Percentiles rank a stretch among this genome's conserved stretches.
phyloP scores from a whole-genome alignment of 2,888 invertebrate genomes.

The Halictus quadricinctus region DNA sequence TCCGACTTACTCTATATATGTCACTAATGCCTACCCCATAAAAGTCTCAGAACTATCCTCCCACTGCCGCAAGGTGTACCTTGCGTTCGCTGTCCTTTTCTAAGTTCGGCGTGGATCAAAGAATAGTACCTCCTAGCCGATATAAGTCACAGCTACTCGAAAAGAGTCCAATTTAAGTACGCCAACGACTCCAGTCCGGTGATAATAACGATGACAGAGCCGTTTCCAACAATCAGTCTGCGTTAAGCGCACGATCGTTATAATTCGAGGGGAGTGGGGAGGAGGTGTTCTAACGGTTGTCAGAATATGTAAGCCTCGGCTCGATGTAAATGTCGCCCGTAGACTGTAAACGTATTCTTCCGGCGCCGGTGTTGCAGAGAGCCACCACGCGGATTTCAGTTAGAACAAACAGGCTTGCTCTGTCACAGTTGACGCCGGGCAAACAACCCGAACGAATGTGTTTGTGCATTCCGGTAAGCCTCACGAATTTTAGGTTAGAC shows the following conservation, averaged over 20 bases:
- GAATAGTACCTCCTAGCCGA: too few species aligned
- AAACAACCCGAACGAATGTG: slow-evolving; percentile 54
- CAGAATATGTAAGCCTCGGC: not conserved
- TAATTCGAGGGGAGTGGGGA: not conserved
- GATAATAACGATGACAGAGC: too few species aligned
- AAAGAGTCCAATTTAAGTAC: too few species aligned
- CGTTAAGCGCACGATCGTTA: not conserved
- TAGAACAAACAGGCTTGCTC: slow-evolving; percentile 74
- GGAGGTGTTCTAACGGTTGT: not conserved
- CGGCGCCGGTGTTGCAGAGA: slow-evolving; percentile 8
- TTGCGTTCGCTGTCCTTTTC: too few species aligned
- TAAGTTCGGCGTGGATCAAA: too few species aligned
- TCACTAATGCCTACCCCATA: too few species aligned
- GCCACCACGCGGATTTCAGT: slow-evolving; percentile 70
- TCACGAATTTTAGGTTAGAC: slow-evolving; percentile 42
- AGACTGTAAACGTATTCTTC: slow-evolving; percentile 42
- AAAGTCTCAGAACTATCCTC: too few species aligned
- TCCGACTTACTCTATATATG: too few species aligned
- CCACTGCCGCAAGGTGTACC: too few species aligned
- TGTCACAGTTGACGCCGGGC: slow-evolving; percentile 66
- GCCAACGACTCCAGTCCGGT: too few species aligned
- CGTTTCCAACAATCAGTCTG: too few species aligned
- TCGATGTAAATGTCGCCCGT: slow-evolving; percentile 31
- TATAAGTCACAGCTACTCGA: too few species aligned
- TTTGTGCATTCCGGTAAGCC: slow-evolving; percentile 64